Base-by-base conservation (phyloP, 1,140 invertebrate species). In the Plectrocnemia conspersa region DNA sequence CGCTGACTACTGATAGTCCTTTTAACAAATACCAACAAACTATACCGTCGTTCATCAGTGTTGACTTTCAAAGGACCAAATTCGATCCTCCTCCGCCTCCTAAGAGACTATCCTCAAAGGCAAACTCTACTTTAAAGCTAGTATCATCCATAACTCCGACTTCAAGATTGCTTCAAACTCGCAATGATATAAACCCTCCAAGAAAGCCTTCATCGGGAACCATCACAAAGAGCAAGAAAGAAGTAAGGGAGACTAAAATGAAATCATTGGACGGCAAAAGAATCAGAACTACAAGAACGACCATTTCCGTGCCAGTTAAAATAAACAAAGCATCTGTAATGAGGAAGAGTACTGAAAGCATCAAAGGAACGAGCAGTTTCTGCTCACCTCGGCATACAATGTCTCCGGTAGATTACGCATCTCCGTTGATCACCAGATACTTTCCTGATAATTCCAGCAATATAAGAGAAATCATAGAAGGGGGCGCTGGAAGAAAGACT, bases 41-140 rank as follows among this genome's bases (percentile, higher is more conserved):
- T 21, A 67, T 77, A 24, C 77, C 78, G 41, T 79, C 78, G 13
- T 74, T 74, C 44, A 65, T 74, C 10, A 63, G 45, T 46, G 54
- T 60, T 21, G 58, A 66, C 53, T 55, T 59, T 29, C 56, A 54
- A 19, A 63, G 59, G 57, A 55, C 59, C 13, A 60, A 33, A 42
- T 59, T 63, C 2, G 65, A 66, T 57, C 78, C 81, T 29, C 84
- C 85, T 2, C 81, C 79, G n/a, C 85, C 84, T 2, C 85, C 85
- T 0, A 75, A 77, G 64, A 75, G 88, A 57, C 78, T 79, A 63
- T 90, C 88, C 0, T 89, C 86, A 0, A 81, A 80, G 62, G 81
- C 83, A 48, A 88, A 81, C 68, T 79, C 79, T 23, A 87, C 83
- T 5, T 66, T 88, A 1, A 77, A 79, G 65, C 66, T 86, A 13